These are phyloP conservation scores for Malachius bipustulatus DNA, from an alignment of 2,888 invertebrate species.

Conservation along the genomic window DNA sequence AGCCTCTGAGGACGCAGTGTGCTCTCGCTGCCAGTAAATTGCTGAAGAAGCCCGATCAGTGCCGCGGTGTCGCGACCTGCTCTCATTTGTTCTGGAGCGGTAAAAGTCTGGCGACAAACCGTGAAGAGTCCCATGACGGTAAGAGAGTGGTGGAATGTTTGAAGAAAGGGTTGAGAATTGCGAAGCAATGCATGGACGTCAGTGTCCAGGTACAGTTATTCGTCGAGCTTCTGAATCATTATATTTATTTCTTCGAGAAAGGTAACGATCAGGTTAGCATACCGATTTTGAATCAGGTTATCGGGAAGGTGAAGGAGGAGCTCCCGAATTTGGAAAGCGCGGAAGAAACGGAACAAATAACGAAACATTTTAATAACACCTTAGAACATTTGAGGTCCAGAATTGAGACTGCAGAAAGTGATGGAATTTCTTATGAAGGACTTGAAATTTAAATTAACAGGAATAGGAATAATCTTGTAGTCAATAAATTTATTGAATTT, in stretches of 20 bases:
- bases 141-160: slow-evolving; percentile 87
- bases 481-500: too few species aligned
- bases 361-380: slow-evolving; percentile 88
- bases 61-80: slow-evolving; percentile 84
- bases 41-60: slow-evolving; percentile 96
- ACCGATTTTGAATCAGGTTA: slow-evolving; percentile 52
- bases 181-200: slow-evolving; percentile 95
- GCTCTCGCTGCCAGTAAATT: slow-evolving; percentile 92
- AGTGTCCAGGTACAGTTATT: slow-evolving; percentile 93
- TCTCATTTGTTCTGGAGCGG: slow-evolving; percentile 98
- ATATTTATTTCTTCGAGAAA: slow-evolving; percentile 85
- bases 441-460: slow-evolving; percentile 44
- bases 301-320: slow-evolving; percentile 87
- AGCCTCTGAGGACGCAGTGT: slow-evolving; percentile 91
- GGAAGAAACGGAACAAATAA: slow-evolving; percentile 94
- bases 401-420: slow-evolving; percentile 49
- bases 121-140: slow-evolving; percentile 71
- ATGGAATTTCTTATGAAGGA: slow-evolving; percentile 52
- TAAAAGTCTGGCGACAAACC: slow-evolving; percentile 39
- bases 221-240: slow-evolving; percentile 87
- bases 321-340: slow-evolving; percentile 86
- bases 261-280: slow-evolving; percentile 43
- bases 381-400: slow-evolving; percentile 67
- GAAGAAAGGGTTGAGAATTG: slow-evolving; percentile 89
- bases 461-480: too few species aligned